phyloP scores from a whole-genome alignment of 2,113 vertebrate genomes.

The Heliornis fulica region DNA sequence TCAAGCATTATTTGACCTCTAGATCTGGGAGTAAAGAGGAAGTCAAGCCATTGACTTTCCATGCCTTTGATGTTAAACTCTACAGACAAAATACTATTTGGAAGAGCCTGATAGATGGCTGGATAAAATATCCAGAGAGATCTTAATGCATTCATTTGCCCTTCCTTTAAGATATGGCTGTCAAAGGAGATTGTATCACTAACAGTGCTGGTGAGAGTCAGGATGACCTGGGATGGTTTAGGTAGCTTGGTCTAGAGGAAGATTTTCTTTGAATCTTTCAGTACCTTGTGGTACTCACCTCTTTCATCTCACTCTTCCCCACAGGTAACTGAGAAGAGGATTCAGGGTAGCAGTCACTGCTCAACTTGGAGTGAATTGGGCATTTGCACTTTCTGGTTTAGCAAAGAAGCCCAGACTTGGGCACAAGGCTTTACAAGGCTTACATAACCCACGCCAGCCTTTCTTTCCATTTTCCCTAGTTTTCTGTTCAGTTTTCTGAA shows the following conservation, averaged over 20 bases:
- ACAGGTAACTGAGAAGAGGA: not conserved
- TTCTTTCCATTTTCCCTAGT: not conserved
- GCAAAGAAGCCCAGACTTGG: not conserved
- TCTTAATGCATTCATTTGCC: conserved; percentile 26
- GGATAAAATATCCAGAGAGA: conserved; percentile 38
- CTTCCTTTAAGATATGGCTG: not conserved
- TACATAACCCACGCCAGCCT: not conserved
- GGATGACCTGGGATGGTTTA: not conserved
- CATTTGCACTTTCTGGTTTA: not conserved
- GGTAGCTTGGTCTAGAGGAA: not conserved
- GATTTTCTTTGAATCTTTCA: not conserved
- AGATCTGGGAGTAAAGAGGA: not conserved
- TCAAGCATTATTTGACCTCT: conserved; percentile 20
- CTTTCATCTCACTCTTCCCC: not conserved
- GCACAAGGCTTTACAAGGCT: not conserved
- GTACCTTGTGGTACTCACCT: not conserved
- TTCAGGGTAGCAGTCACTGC: not conserved
- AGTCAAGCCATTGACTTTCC: not conserved
- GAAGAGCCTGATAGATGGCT: not conserved
- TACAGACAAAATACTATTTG: not conserved
- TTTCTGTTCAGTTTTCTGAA: too few relatives aligned
- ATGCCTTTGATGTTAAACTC: conserved; percentile 25
- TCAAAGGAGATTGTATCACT: not conserved
- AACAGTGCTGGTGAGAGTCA: not conserved
- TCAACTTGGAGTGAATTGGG: not conserved